phyloP scores from a whole-genome alignment of 2,113 vertebrate genomes.

The Chaetodon auriga region DNA sequence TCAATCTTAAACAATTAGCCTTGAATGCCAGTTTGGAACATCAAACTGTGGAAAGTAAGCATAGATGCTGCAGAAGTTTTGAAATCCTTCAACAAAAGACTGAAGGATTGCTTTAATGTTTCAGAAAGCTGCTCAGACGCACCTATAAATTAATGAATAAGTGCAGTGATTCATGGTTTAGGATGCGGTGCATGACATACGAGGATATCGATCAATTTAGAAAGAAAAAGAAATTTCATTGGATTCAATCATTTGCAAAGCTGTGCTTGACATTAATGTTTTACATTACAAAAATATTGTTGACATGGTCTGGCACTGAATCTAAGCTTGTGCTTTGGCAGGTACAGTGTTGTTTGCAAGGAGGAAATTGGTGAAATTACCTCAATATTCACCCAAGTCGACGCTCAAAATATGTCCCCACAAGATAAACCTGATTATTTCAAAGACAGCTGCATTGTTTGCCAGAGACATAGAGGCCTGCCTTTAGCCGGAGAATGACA shows the following conservation, averaged over 20 bases:
- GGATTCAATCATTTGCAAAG: neutral
- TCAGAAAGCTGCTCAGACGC: neutral
- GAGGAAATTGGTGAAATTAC: conserved; percentile 34
- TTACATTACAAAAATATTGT: neutral
- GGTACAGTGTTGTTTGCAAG: conserved; percentile 33
- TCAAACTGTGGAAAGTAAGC: neutral
- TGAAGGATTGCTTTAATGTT: neutral
- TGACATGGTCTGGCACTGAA: neutral
- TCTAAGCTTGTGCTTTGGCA: neutral
- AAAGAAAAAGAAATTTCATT: neutral
- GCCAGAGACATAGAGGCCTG: conserved; percentile 55
- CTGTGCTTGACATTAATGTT: neutral
- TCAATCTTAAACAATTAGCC: neutral
- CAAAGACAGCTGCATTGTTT: conserved; percentile 69
- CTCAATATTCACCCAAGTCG: conserved; percentile 11
- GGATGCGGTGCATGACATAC: neutral
- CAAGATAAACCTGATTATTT: conserved; percentile 68
- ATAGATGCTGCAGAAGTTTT: no score
- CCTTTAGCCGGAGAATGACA: conserved; percentile 65
- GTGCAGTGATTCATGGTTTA: neutral
- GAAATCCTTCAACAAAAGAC: neutral
- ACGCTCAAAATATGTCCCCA: conserved; percentile 20
- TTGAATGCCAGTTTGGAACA: no score
- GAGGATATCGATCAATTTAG: neutral
- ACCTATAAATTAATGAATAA: neutral